Evolutionary conservation across 2,113 vertebrate genomes (phyloP), one percentile per base, ranked within the genome.

Genomic region (Gopherus evgoodei): DNA sequence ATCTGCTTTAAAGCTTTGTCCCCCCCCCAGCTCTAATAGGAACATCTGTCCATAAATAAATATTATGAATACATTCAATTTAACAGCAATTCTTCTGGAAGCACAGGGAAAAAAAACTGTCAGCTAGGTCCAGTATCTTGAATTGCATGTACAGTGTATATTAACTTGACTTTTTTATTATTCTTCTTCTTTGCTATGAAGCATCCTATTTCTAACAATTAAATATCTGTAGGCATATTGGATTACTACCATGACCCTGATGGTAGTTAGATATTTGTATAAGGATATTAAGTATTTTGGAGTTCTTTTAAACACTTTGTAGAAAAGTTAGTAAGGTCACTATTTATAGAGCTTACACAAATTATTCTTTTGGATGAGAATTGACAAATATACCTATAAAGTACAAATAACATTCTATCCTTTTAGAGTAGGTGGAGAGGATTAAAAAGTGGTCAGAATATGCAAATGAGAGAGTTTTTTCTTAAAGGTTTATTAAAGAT

Each of bases 41-140:
- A 96, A 93, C 53, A 93, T 91, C 87, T 95, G 89, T 82, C 95
- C 89, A 94, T 94, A 96, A 94, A 93, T 95, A 94, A 96, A 91
- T 90, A 95, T 88, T 92, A 96, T 94, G 97, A 89, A 81, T 54
- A 92, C 54, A 87, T 85, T 89, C 86, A 90, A 84, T 81, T 88
- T 90, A 96, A 91, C 89, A 90, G 86, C 25, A 88, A 12, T 76
- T 95, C 96, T 84, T 94, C 2, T 72, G 91, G 86, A 95, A 91
- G 56, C 47, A 87, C 83, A 91, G 53, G 42, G 4, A 89, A 69
- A 88, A 83, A 93, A 95, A 85, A 22, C 57, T 88, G 69, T 87
- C 50, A 25, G 88, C 84, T 90, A 85, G 29, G 91, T 44, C 56
- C 13, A 92, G 29, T 22, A 84, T 10, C 62, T 95, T 38, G 5